Conservation (phyloP, 1,140 invertebrate species). For the Euborellia annulipes region DNA sequence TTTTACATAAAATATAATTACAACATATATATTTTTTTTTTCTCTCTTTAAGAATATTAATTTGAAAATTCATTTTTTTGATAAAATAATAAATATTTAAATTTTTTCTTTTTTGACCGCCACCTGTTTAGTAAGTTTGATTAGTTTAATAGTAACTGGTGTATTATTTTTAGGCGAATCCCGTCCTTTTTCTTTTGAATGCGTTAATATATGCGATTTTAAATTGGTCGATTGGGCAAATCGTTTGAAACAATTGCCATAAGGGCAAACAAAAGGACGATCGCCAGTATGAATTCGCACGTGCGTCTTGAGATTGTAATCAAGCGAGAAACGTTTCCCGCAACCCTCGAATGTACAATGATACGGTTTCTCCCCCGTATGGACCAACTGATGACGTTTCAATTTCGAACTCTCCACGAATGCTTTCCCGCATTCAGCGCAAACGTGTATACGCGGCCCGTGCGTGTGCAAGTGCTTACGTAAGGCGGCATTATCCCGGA, state of each 20-base stretch:
- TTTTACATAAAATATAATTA: too few relatives aligned
- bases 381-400: conserved; percentile 85
- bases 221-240: conserved; percentile 97
- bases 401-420: conserved; percentile 97
- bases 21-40: too few relatives aligned
- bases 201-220: conserved; percentile 95
- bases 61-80: too few relatives aligned
- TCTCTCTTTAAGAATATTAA: too few relatives aligned
- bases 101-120: too few relatives aligned
- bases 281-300: conserved; percentile 95
- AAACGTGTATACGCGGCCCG: conserved; percentile 90
- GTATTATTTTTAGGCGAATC: too few relatives aligned
- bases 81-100: too few relatives aligned
- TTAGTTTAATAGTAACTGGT: too few relatives aligned
- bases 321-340: conserved; percentile 92
- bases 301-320: conserved; percentile 91
- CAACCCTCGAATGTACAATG: conserved; percentile 96
- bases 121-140: too few relatives aligned
- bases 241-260: conserved; percentile 96
- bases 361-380: conserved; percentile 92
- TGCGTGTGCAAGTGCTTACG: conserved; percentile 95
- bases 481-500: conserved; percentile 95
- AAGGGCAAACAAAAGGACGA: conserved; percentile 92
- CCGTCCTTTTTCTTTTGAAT: too few relatives aligned
- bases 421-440: conserved; percentile 95